phyloP scores from a whole-genome alignment of 1,140 invertebrate species.

The Nasonia giraulti region DNA sequence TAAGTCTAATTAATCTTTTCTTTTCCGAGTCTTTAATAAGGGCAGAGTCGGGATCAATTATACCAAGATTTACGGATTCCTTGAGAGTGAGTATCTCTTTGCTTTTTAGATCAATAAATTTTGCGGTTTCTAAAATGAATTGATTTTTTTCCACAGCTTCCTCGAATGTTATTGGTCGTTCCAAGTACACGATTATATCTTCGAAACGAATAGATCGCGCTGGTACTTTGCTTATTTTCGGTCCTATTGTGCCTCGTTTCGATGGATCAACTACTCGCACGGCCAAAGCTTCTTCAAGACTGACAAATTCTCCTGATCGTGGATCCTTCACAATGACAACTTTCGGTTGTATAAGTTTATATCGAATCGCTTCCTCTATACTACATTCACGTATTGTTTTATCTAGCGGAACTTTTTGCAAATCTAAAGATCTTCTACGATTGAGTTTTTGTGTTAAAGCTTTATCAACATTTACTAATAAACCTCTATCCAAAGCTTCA shows the following conservation, averaged over 20 bases:
- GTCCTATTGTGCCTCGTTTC: neutral
- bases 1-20: slow-evolving; percentile 86
- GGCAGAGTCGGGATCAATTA: slow-evolving; percentile 91
- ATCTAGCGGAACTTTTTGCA: slow-evolving; percentile 71
- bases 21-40: slow-evolving; percentile 91
- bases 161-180: neutral
- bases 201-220: neutral
- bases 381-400: slow-evolving; percentile 79
- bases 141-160: neutral
- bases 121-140: slow-evolving; percentile 51
- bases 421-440: slow-evolving; percentile 63
- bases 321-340: slow-evolving; percentile 78
- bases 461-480: slow-evolving; percentile 83
- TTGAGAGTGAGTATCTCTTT: slow-evolving; percentile 85
- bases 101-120: slow-evolving; percentile 84
- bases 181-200: neutral
- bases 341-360: slow-evolving; percentile 84
- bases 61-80: slow-evolving; percentile 87
- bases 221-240: neutral
- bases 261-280: neutral
- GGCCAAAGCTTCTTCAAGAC: neutral
- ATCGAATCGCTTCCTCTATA: slow-evolving; percentile 85
- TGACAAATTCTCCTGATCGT: neutral
- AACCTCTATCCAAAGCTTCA: slow-evolving; percentile 82
- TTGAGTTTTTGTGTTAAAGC: slow-evolving; percentile 75